A percentile compares a stretch with the other conserved stretches of the same genome.
Evolutionary conservation across 1,140 invertebrate genomes (phyloP).

Genomic region (Aphaenogaster floridana): DNA sequence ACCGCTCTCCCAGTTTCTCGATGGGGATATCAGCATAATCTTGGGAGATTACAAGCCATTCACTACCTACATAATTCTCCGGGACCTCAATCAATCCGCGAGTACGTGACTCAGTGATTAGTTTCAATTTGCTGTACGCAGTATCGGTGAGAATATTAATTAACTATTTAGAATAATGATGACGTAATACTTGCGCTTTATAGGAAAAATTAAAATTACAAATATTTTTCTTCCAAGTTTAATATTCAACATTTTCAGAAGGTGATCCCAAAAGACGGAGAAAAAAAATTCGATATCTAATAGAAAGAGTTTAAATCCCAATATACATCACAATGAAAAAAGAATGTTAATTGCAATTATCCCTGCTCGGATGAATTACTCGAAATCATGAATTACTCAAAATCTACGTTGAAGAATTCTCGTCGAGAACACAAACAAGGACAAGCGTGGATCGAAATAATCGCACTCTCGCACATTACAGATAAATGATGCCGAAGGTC

Average conservation of each 20-base stretch:
- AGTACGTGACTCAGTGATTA: constrained; percentile 48
- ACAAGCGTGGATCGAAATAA: background rate
- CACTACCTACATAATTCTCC: constrained; percentile 41
- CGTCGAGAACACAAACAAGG: background rate
- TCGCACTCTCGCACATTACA: background rate
- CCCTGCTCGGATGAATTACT: background rate
- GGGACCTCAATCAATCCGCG: constrained; percentile 32
- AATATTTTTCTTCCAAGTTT: background rate
- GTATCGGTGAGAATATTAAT: constrained; percentile 5
- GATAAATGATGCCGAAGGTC: constrained; percentile 5
- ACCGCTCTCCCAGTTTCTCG: constrained; percentile 35
- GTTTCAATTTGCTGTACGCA: constrained; percentile 48
- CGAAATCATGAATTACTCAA: background rate
- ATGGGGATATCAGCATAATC: constrained; percentile 52
- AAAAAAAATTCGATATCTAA: background rate
- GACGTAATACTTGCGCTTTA: background rate
- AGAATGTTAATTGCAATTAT: background rate
- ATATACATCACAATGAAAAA: background rate
- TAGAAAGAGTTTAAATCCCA: background rate
- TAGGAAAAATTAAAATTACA: background rate
- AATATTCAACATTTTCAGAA: background rate
- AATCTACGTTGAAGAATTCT: background rate
- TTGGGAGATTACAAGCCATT: constrained; percentile 54
- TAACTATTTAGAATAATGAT: constrained; percentile 12
- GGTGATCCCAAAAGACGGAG: background rate